These are phyloP conservation scores for Ptyas mucosa DNA, from an alignment of 2,113 vertebrate genomes.

Conservation along the genomic window DNA sequence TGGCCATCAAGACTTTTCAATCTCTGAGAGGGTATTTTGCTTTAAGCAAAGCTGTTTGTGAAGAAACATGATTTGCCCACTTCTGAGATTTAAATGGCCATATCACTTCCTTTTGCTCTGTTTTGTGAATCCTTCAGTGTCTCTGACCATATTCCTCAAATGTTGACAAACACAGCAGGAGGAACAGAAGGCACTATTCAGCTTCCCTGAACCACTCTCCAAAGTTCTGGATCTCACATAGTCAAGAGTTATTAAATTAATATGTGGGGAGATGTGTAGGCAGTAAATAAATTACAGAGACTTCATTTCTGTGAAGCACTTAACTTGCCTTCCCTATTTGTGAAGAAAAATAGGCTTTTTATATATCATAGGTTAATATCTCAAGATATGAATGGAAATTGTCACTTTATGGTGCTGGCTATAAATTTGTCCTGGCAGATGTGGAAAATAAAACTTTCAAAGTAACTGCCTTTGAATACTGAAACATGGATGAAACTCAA, in stretches of 20 bases:
- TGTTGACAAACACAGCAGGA: too few species aligned
- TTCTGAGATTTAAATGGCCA: too few species aligned
- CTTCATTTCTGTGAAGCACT: not conserved
- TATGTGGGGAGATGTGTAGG: not conserved
- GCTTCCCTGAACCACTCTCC: too few species aligned
- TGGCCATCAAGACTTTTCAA: too few species aligned
- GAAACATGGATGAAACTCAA: not conserved
- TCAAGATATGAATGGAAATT: not conserved
- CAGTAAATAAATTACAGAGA: not conserved
- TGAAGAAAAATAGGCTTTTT: not conserved
- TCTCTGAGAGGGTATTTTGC: too few species aligned
- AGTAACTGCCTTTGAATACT: not conserved
- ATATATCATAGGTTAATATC: not conserved
- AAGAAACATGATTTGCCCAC: too few species aligned
- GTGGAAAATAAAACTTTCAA: not conserved
- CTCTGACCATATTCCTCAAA: too few species aligned
- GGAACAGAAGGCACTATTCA: not conserved
- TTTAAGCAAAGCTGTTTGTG: too few species aligned
- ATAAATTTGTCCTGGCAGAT: not conserved
- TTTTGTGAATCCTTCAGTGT: too few species aligned
- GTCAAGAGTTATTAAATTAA: not conserved
- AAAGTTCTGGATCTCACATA: not conserved
- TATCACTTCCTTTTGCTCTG: too few species aligned
- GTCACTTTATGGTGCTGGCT: not conserved
- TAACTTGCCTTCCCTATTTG: not conserved